Evolutionary conservation across 1,140 invertebrate genomes (phyloP).

Genomic region (Aphis craccivora): DNA sequence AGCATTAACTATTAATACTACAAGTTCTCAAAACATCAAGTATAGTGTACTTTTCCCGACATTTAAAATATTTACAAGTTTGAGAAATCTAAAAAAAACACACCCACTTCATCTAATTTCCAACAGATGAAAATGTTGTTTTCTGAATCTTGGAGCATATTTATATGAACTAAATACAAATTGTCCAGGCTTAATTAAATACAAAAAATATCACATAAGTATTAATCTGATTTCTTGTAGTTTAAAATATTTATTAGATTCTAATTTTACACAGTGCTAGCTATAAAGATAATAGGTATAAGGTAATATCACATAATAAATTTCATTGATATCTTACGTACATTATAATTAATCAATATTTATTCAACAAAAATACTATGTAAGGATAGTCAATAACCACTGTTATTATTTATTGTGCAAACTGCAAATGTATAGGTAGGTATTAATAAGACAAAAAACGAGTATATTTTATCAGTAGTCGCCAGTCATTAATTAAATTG

Average conservation of each 20-base stretch:
- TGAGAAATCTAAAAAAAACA: neutral
- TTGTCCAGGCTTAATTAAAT: neutral
- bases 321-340: neutral
- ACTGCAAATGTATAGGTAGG: neutral
- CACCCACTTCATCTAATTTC: neutral
- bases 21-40: neutral
- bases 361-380: neutral
- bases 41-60: neutral
- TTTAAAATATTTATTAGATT: neutral
- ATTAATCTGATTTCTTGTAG: neutral
- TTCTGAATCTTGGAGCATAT: neutral
- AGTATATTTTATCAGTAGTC: neutral
- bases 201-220: neutral
- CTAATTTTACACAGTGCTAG: neutral
- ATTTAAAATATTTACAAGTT: neutral
- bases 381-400: neutral
- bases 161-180: neutral
- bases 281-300: neutral
- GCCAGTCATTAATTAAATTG: neutral
- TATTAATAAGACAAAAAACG: neutral
- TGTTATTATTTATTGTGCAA: neutral
- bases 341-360: neutral
- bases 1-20: neutral
- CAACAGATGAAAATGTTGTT: neutral
- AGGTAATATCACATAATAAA: neutral